Evolutionary conservation across 2,113 vertebrate genomes (phyloP).

Genomic region (Rhea americana): DNA sequence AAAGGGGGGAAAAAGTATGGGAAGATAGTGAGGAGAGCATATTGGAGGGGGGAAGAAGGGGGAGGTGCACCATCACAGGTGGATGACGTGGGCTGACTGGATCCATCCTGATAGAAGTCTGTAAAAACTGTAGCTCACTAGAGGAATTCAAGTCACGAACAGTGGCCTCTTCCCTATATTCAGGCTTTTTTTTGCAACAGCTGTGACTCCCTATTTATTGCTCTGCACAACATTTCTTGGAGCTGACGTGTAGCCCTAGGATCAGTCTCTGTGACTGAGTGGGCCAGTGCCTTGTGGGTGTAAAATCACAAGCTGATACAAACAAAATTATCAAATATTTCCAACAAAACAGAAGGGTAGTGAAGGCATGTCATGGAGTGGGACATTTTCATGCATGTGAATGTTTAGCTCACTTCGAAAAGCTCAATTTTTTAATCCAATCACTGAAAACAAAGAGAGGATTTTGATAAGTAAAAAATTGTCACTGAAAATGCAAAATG

Average conservation of each 20-base stretch:
- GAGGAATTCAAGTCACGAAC: no score
- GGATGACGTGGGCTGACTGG: no score
- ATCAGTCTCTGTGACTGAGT: rapidly evolving
- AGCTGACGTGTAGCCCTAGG: background rate
- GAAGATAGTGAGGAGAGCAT: no score
- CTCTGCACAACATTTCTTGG: background rate
- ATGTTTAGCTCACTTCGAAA: background rate
- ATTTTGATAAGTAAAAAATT: background rate
- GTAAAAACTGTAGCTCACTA: no score
- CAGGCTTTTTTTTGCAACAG: no score
- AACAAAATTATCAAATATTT: background rate
- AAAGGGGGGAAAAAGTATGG: no score
- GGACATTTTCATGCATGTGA: background rate
- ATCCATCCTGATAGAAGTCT: no score
- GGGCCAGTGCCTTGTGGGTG: no score
- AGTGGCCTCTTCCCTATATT: no score
- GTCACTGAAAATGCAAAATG: rapidly evolving
- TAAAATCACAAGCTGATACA: background rate
- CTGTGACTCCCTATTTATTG: no score
- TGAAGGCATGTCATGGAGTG: background rate
- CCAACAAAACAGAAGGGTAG: background rate
- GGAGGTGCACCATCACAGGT: no score
- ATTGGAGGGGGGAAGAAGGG: no score
- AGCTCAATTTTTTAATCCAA: rapidly evolving
- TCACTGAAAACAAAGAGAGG: background rate